Evolutionary conservation across 2,888 invertebrate species (phyloP).

Genomic region (Frankliniella intonsa): DNA sequence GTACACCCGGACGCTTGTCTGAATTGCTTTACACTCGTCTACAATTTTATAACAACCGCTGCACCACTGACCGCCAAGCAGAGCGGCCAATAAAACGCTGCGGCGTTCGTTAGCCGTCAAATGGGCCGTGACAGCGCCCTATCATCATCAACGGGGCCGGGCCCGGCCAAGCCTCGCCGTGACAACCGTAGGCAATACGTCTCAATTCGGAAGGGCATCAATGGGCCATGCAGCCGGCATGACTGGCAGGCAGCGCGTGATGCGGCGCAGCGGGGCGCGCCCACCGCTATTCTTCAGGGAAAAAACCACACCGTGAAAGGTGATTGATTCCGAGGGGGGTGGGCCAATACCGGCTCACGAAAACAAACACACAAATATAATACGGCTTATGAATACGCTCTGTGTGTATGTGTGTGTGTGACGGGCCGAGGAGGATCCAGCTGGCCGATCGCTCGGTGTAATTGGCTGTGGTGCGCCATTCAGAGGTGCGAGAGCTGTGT

Average conservation of each 20-base stretch:
- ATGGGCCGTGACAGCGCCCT: not conserved
- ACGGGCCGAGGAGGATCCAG: not conserved
- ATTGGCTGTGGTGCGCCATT: no score
- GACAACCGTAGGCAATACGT: not conserved
- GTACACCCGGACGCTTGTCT: no score
- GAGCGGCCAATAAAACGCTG: no score
- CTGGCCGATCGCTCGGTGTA: not conserved
- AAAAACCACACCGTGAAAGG: slow-evolving; percentile 4
- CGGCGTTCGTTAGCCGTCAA: not conserved
- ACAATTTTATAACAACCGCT: no score
- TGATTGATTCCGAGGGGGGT: not conserved
- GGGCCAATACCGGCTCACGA: not conserved
- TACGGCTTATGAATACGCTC: no score
- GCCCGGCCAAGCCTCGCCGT: not conserved
- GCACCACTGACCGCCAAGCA: no score
- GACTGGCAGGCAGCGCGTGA: not conserved
- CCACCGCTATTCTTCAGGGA: slow-evolving; percentile 1
- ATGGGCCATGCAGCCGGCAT: not conserved
- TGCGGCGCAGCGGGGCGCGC: not conserved
- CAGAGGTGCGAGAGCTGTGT: no score
- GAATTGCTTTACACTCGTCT: no score
- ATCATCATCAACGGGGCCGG: not conserved
- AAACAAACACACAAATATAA: not conserved
- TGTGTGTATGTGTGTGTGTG: no score
- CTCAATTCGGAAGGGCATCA: not conserved